phyloP scores from a whole-genome alignment of 2,888 invertebrate species.

The Netelia virgata region DNA sequence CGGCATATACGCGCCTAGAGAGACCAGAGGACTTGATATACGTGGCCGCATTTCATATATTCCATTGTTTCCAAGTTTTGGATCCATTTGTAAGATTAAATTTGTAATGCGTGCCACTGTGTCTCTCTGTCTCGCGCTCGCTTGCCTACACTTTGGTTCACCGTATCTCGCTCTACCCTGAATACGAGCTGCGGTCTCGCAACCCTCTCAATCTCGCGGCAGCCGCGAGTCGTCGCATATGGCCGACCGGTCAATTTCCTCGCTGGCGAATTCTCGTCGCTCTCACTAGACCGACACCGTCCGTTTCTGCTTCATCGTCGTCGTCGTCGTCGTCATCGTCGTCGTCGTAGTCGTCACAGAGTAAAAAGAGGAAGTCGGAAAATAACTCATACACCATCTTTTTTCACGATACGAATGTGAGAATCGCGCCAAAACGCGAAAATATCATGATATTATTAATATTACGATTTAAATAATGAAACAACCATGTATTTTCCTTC shows the following conservation, averaged over 20 bases:
- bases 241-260: slow-evolving; percentile 82
- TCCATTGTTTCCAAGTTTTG: slow-evolving; percentile 85
- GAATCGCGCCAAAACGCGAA: neutral
- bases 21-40: slow-evolving; percentile 79
- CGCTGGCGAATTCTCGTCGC: slow-evolving; percentile 59
- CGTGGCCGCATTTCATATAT: slow-evolving; percentile 84
- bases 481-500: neutral
- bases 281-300: slow-evolving; percentile 41
- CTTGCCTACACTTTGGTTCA: slow-evolving; percentile 6
- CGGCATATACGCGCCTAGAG: slow-evolving; percentile 57
- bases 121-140: slow-evolving; percentile 52
- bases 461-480: neutral
- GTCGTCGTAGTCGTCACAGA: slow-evolving; percentile 6
- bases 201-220: slow-evolving; percentile 65
- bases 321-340: slow-evolving; percentile 6
- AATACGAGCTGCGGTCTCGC: slow-evolving; percentile 57
- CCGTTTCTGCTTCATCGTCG: slow-evolving; percentile 63
- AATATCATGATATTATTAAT: neutral
- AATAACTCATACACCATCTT: slow-evolving; percentile 9
- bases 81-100: slow-evolving; percentile 91
- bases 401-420: neutral
- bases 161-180: slow-evolving; percentile 43
- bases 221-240: slow-evolving; percentile 82
- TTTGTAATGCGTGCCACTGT: slow-evolving; percentile 86
- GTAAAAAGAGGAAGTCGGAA: neutral